Evolutionary conservation across 2,113 vertebrate genomes (phyloP), one percentile per base, ranked within the genome.

Genomic region (Dromaius novaehollandiae): DNA sequence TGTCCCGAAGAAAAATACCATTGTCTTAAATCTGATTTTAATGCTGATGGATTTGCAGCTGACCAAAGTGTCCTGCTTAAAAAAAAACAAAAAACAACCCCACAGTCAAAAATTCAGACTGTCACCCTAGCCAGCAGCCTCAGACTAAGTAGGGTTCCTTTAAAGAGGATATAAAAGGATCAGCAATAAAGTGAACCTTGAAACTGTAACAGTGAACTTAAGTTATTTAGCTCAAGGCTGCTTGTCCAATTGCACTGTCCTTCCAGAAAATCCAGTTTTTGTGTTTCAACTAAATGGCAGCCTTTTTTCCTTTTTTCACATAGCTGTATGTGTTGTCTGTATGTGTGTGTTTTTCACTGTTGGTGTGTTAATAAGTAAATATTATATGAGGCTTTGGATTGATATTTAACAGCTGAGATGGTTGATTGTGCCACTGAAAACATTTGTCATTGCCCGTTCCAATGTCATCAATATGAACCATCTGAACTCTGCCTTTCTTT

Each of bases 401-500:
- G 86, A 82, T 95, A 25, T 73, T 58, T 91, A 86, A 71, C 51
- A 81, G 42, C 76, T 87, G 50, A 79, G 86, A 48, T 96, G 85
- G 69, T 86, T 87, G 94, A 61, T 90, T 82, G 46, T 71, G 63
- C 82, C 88, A 9, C 60, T 88, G 95, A 95, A 97, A 96, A 77
- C 68, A 55, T 93, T 92, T 97, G 90, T 97, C 92, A 36, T 89
- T 93, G 69, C 61, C 71, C 74, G 0, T 93, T 85, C 86, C 61
- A 38, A 66, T 97, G 86, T 94, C 63, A 68, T 96, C 82, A 66
- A 1, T 91, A 86, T 91, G 89, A 97, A 81, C 80, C 92, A 65
- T 93, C 96, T 96, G 86, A 97, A 95, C 74, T 97, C 73, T 94
- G 40, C 77, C 83, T 96, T 96, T 97, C 95, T 94, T 94, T 96